Percentiles rank a stretch among this genome's conserved stretches.
phyloP scores from a whole-genome alignment of 92 coral and sea anemone species.

The Epizoanthus illoricatus region DNA sequence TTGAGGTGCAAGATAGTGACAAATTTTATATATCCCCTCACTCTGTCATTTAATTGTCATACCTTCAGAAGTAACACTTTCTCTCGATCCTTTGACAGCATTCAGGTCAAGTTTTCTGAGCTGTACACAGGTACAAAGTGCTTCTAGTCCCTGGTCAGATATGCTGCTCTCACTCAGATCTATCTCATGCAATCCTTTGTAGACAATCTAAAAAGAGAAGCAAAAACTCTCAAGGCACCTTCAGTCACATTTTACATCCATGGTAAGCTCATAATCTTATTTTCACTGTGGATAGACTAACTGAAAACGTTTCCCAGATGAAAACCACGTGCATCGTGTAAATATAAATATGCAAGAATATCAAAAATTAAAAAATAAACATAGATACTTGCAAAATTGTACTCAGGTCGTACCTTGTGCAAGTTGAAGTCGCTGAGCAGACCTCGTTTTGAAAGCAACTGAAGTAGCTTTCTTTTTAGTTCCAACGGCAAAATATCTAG shows the following conservation, averaged over 20 bases:
- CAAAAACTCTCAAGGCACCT: not conserved
- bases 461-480: slow-evolving; percentile 68
- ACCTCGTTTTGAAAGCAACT: slow-evolving; percentile 84
- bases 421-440: slow-evolving; percentile 78
- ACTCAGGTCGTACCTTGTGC: slow-evolving; percentile 49
- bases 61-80: slow-evolving; percentile 80
- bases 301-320: no score
- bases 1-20: no score
- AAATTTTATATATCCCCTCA: no score
- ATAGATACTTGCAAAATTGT: no score
- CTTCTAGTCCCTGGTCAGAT: slow-evolving; percentile 69
- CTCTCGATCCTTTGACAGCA: slow-evolving; percentile 80
- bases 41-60: not conserved
- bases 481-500: slow-evolving; percentile 71
- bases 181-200: slow-evolving; percentile 64
- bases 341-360: not conserved
- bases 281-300: no score
- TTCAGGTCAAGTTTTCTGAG: slow-evolving; percentile 84
- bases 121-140: slow-evolving; percentile 54
- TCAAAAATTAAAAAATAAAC: not conserved
- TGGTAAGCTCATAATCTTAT: no score
- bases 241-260: not conserved
- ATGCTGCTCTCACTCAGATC: slow-evolving; percentile 77
- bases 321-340: no score
- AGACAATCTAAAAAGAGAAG: slow-evolving; percentile 53